Evolutionary conservation across 2,113 vertebrate genomes (phyloP).

Genomic region (Ptilorrhoa leucosticta): DNA sequence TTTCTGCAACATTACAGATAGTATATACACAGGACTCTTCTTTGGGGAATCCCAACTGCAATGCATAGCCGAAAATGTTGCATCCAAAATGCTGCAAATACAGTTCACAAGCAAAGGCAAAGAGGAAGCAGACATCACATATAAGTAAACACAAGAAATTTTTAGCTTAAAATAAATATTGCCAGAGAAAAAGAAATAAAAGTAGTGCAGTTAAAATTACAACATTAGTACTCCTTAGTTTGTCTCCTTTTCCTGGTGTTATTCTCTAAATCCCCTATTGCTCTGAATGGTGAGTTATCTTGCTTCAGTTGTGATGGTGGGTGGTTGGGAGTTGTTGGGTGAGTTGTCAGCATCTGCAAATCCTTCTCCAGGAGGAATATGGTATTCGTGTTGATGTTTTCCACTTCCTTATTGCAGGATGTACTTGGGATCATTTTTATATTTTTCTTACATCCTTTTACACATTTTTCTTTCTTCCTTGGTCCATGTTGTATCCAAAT

Average conservation of each 20-base stretch:
- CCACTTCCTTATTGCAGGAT: neutral
- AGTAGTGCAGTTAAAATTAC: neutral
- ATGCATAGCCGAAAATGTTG: neutral
- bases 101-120: neutral
- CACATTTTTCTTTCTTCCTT: neutral
- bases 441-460: neutral
- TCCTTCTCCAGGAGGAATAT: neutral
- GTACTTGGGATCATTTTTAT: neutral
- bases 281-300: neutral
- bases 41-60: neutral
- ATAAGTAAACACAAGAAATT: neutral
- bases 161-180: neutral
- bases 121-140: neutral
- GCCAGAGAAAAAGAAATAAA: neutral
- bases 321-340: neutral
- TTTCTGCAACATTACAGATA: neutral
- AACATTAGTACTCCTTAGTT: neutral
- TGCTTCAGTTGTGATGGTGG: fast-evolving
- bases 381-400: neutral
- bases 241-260: neutral
- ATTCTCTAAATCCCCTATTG: neutral
- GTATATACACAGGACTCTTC: neutral
- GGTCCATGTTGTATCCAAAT: neutral
- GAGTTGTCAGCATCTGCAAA: neutral
- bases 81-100: neutral